Evolutionary conservation across 2,797 vertebrate genomes (phyloP), one percentile per base, ranked within the genome.

Genomic region (Peromyscus attwateri): DNA sequence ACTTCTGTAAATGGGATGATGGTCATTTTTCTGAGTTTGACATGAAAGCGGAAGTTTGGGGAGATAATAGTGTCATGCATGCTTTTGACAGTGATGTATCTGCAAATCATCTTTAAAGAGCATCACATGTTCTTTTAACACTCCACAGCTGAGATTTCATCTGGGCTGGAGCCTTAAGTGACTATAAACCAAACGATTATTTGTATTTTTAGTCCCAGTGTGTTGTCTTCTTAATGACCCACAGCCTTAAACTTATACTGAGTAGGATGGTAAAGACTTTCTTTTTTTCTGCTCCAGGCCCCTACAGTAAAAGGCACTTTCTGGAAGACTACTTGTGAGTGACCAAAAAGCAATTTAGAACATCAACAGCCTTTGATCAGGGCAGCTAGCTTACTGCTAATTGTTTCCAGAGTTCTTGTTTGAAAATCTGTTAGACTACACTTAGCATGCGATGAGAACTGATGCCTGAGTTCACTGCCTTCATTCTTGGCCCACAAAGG

Each of bases 371-470:
- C 98, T 98, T 98, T 98, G 97, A 98, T 98, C 96, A 96, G 95
- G 71, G 89, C 96, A 97, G 87, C 95, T 97, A 97, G 87, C 97
- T 98, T 98, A 97, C 93, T 98, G 97, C 97, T 98, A 99, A 99
- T 98, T 98, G 97, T 98, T 99, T 99, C 98, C 98, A 99, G 99
- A 98, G 97, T 97, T 90, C 98, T 98, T 98, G 97, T 98, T 98
- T 98, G 98, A 98, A 98, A 99, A 98, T 98, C 96, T 98, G 98
- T 98, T 97, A 98, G 92, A 97, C 98, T 98, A 94, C 96, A 96
- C 97, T 98, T 98, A 97, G 95, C 97, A 97, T 2, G 55, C 84
- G 96, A 98, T 98, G 97, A 97, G 60, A 97, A 94, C 57, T 88
- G 60, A 96, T 95, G 95, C 96, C 98, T 98, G 98, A 98, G 95